phyloP scores from a whole-genome alignment of 2,888 invertebrate species.

The Protonemura montana region DNA sequence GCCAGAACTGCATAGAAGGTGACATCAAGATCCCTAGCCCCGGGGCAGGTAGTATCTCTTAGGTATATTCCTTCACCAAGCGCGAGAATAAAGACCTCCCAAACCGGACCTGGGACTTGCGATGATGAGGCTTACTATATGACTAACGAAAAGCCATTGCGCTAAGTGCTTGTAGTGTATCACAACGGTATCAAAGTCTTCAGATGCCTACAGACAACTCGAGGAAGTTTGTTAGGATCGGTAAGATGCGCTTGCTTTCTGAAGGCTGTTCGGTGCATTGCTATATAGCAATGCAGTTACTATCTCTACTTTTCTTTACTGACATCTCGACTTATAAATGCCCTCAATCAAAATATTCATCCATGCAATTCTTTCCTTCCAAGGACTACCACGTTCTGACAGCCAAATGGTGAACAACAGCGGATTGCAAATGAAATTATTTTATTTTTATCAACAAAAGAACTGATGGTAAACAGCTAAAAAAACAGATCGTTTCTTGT shows the following conservation, averaged over 20 bases:
- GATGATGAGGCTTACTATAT: background rate
- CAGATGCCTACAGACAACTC: background rate
- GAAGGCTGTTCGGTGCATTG: background rate
- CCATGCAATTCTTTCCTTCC: background rate
- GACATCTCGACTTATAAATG: background rate
- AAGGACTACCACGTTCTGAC: constrained; percentile 15
- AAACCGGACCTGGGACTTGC: background rate
- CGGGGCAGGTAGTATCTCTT: background rate
- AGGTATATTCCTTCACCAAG: background rate
- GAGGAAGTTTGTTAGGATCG: background rate
- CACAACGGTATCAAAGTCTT: background rate
- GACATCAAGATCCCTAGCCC: no score
- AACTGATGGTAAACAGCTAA: constrained; percentile 16
- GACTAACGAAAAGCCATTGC: background rate
- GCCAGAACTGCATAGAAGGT: no score
- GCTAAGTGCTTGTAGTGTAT: background rate
- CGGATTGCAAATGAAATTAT: constrained; percentile 1
- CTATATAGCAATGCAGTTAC: background rate
- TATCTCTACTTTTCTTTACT: background rate
- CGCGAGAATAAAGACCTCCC: constrained; percentile 1
- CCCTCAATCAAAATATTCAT: background rate
- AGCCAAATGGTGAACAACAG: constrained; percentile 7
- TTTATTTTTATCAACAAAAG: constrained; percentile 23
- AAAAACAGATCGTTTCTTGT: constrained; percentile 15
- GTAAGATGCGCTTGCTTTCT: background rate